Base-by-base conservation (phyloP, 2,113 vertebrate species). In the Chascanopsetta lugubris region DNA sequence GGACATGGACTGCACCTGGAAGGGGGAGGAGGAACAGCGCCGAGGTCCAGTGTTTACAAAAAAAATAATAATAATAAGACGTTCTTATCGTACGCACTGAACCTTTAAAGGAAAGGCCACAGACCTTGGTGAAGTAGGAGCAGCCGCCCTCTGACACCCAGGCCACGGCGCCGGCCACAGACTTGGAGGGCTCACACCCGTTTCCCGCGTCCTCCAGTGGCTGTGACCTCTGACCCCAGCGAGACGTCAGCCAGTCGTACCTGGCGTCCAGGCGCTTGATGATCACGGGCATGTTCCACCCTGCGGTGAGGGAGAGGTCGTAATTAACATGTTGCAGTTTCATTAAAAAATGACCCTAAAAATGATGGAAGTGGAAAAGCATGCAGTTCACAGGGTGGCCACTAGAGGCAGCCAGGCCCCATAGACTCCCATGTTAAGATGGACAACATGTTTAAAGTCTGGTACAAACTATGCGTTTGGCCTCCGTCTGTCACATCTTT, bases 91-190 rank as follows among this genome's bases (percentile, higher is more conserved):
- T 17, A 40, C 15, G n/a, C 20, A 17, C 17, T 42, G 38, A 42
- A n/a, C 38, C 38, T 36, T 40, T 17, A 2, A n/a, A n/a, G n/a
- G n/a, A n/a, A n/a, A n/a, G 3, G 1, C 22, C 0, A 66, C 74
- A 47, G 20, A 89, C 93, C 92, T 94, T 94, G 1, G 85, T 89
- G 75, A 92, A 94, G 80, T 89, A 93, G 0, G 92, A 93, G 84
- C 93, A 94, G 78, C 77, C 80, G 1, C 85, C 89, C 60, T 92
- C 91, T 1, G 93, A 90, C 24, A 94, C 83, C 91, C 92, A 94
- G 53, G 91, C 93, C 17, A 93, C 91, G 3, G 90, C 85, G 0
- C 85, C 92, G 0, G 54, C 61, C 24, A 90, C 69, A 0, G 72
- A 69, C 2, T 81, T 18, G 6, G 49, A 63, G 7, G 84, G 73